Conservation (phyloP, 30 jellyfish, hydroid and myxozoan genomes). For the Pelagia noctiluca region DNA sequence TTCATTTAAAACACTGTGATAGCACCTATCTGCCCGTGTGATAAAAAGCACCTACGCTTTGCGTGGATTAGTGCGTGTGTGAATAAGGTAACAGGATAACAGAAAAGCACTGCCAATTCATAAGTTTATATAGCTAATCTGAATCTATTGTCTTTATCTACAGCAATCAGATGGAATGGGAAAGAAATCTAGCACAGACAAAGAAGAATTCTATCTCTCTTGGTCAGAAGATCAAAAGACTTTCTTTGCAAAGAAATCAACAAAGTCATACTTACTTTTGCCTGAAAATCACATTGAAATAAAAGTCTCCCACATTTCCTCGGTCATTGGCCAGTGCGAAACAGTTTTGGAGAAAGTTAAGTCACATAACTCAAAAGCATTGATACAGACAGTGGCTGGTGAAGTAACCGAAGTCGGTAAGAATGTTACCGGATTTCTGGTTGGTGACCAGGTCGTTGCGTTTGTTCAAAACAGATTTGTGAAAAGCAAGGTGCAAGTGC, state of each 20-base stretch:
- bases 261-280: neutral
- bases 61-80: too few relatives aligned
- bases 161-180: too few relatives aligned
- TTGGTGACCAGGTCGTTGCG: conserved; percentile 31
- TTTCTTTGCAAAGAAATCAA: neutral
- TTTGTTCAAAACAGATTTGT: neutral
- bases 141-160: too few relatives aligned
- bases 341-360: conserved; percentile 18
- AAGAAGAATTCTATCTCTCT: conserved; percentile 36
- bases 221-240: conserved; percentile 41
- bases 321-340: conserved; percentile 25
- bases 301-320: conserved; percentile 13
- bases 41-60: too few relatives aligned
- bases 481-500: neutral
- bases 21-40: too few relatives aligned
- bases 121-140: too few relatives aligned
- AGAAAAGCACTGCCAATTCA: too few relatives aligned
- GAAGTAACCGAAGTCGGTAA: neutral
- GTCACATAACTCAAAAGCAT: neutral
- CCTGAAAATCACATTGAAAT: conserved; percentile 13
- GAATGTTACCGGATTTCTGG: neutral
- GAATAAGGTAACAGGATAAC: too few relatives aligned
- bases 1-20: too few relatives aligned
- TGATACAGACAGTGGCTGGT: conserved; percentile 18
- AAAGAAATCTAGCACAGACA: too few relatives aligned